Base-by-base conservation (phyloP, 2,888 invertebrate genomes). In the Melanchra persicariae region DNA sequence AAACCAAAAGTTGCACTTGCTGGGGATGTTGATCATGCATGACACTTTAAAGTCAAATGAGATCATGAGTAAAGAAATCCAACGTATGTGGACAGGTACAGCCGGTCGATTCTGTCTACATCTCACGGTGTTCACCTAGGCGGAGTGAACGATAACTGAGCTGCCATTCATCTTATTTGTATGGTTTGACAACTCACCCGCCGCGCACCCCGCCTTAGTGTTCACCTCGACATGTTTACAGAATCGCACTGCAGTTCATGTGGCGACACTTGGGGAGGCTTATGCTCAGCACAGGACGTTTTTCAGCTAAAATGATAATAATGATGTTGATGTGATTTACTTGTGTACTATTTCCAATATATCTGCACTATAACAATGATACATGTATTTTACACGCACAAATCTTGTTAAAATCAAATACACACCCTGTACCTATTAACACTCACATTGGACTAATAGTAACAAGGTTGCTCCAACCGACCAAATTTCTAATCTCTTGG, bases 401-500 rank as follows among this genome's bases (percentile, higher is more conserved):
- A 58, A 52, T 17, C 1, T 30, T 47, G 2, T 1, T 58, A 9
- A 22, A 17, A 45, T 51, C n/a, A 57, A 49, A 51, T 8, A 57
- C 22, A 49, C 34, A 30, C 15, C 24, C n/a, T 24, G 47, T 49
- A 26, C 51, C 22, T n/a, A 74, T 19, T 51, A 63, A 24, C 22
- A 15, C 19, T 54, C 17, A 60, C 0, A 43, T 70, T 45, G 34
- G 22, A 37, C 9, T 54, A 70, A 52, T 58, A 19, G 40, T 40
- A 64, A 73, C 63, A 60, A 60, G 34, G 45, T 26, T 69, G 26
- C 22, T 51, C 55, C 22, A 55, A 24, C 54, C 34, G 22, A 57
- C 52, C 57, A 49, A 55, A 77, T 76, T 81, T 55, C 51, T 34
- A 57, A 76, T 67, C 71, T 81, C n/a, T 62, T 26, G 6, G 64